These are phyloP conservation scores for Drosophila leonis DNA, from an alignment of 2,888 invertebrate species.

Conservation along the genomic window DNA sequence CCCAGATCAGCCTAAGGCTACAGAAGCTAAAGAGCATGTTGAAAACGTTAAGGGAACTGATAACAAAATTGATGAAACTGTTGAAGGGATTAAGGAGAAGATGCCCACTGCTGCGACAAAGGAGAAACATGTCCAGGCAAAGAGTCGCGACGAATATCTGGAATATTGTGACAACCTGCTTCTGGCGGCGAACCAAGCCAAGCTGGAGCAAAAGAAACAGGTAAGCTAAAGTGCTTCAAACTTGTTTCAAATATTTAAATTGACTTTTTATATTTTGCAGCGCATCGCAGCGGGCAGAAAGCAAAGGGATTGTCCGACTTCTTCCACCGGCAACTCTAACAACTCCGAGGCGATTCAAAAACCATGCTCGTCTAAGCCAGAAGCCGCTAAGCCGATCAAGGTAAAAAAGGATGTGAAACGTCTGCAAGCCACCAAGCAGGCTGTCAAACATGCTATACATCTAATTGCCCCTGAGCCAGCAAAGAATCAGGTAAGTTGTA, in stretches of 20 bases:
- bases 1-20: background rate
- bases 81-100: background rate
- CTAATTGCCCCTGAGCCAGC: slow-evolving; percentile 34
- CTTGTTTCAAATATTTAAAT: background rate
- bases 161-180: slow-evolving; percentile 77
- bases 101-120: background rate
- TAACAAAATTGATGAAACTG: background rate
- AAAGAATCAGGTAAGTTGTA: slow-evolving; percentile 32
- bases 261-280: slow-evolving; percentile 42
- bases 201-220: slow-evolving; percentile 71
- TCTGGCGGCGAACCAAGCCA: slow-evolving; percentile 77
- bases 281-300: slow-evolving; percentile 41
- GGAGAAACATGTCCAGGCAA: slow-evolving; percentile 3
- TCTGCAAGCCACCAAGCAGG: slow-evolving; percentile 53
- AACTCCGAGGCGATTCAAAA: background rate
- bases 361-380: background rate
- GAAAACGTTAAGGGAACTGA: background rate
- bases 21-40: background rate
- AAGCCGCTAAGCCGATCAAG: background rate
- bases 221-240: slow-evolving; percentile 52
- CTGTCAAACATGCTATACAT: slow-evolving; percentile 47
- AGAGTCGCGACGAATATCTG: slow-evolving; percentile 49
- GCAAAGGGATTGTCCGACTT: slow-evolving; percentile 4
- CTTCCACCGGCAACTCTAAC: background rate
- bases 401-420: slow-evolving; percentile 64